Percentiles rank a stretch among this genome's conserved stretches.
Evolutionary conservation across 2,113 vertebrate genomes (phyloP).

Genomic region (Coreoperca whiteheadi): DNA sequence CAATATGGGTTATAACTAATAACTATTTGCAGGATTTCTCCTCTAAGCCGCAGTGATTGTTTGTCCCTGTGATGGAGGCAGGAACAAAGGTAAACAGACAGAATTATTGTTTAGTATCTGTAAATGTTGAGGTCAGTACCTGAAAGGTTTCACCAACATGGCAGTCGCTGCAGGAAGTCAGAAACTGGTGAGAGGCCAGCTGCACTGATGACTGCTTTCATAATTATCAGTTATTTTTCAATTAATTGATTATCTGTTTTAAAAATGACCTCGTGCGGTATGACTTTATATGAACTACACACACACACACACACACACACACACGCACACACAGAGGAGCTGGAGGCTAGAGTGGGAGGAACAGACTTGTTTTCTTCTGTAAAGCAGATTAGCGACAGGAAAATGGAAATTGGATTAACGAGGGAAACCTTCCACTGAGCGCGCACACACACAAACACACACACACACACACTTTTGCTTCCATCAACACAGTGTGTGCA

Average conservation of each 20-base stretch:
- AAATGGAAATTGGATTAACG: constrained; percentile 63
- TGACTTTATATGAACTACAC: neutral
- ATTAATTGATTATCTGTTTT: constrained; percentile 36
- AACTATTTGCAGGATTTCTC: neutral
- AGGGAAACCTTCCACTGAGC: constrained; percentile 18
- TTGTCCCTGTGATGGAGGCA: too few species aligned
- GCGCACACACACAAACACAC: constrained; percentile 14
- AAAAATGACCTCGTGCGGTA: constrained; percentile 41
- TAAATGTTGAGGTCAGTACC: neutral
- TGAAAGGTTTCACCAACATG: neutral
- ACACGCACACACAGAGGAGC: neutral
- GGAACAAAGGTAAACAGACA: too few species aligned
- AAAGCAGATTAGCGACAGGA: constrained; percentile 59
- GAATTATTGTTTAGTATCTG: too few species aligned
- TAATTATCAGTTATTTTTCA: constrained; percentile 17
- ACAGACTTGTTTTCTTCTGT: constrained; percentile 50
- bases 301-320: constrained; percentile 7
- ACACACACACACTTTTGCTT: constrained; percentile 15
- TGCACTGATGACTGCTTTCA: constrained; percentile 7
- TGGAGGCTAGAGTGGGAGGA: constrained; percentile 50
- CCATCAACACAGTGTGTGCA: neutral
- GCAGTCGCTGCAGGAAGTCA: neutral
- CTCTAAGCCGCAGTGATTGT: too few species aligned
- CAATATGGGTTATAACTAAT: neutral
- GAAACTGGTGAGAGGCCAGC: neutral